phyloP scores from a whole-genome alignment of 2,797 vertebrate genomes.

The Halcyon leucocephala region DNA sequence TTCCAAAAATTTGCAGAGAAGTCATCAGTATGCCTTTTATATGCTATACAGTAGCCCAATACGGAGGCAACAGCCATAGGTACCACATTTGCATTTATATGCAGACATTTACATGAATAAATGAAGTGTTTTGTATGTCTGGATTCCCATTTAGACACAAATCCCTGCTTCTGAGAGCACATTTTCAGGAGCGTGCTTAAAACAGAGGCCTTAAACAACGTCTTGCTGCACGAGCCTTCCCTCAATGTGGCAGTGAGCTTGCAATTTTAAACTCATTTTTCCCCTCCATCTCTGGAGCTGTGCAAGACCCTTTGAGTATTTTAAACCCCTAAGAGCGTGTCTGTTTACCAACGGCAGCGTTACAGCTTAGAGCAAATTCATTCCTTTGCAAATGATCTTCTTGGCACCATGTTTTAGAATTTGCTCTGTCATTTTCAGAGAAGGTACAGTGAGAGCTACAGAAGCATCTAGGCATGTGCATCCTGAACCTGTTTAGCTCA shows the following conservation, averaged over 20 bases:
- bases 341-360: background rate
- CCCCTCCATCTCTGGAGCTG: background rate
- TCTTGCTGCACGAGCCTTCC: slow-evolving; percentile 25
- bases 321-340: background rate
- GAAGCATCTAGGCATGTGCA: background rate
- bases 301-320: slow-evolving; percentile 30
- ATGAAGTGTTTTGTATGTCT: slow-evolving; percentile 61
- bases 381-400: slow-evolving; percentile 13
- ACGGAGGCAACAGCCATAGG: slow-evolving; percentile 31
- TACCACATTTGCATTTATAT: slow-evolving; percentile 63
- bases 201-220: slow-evolving; percentile 43
- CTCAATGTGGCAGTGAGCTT: background rate
- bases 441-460: background rate
- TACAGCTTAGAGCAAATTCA: background rate
- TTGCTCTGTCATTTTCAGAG: background rate
- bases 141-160: slow-evolving; percentile 63
- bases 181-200: slow-evolving; percentile 30
- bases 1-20: slow-evolving; percentile 45
- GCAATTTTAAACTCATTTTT: slow-evolving; percentile 29
- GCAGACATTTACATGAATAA: slow-evolving; percentile 62
- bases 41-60: slow-evolving; percentile 19
- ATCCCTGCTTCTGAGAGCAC: slow-evolving; percentile 41
- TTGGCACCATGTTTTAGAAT: background rate
- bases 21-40: slow-evolving; percentile 55
- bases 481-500: background rate